Evolutionary conservation across 2,797 vertebrate genomes (phyloP).

Genomic region (Potorous gilbertii): DNA sequence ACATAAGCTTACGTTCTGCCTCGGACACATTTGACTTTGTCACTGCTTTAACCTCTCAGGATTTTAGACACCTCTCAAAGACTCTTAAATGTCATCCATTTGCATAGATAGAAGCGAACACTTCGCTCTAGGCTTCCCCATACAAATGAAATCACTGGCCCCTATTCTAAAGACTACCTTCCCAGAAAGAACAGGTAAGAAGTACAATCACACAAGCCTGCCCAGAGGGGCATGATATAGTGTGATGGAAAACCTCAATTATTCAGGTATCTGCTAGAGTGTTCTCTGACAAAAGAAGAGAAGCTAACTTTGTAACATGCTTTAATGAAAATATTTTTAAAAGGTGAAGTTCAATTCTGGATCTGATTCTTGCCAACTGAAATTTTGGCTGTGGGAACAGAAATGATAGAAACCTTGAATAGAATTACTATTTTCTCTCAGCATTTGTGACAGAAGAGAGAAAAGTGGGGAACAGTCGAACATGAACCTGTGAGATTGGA

Average conservation of each 20-base stretch:
- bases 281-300: neutral
- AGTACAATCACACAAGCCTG: neutral
- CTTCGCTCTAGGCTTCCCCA: neutral
- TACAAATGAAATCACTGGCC: neutral
- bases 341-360: neutral
- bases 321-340: neutral
- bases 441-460: neutral
- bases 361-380: neutral
- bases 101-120: neutral
- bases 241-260: neutral
- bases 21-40: neutral
- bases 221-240: neutral
- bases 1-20: too few relatives aligned
- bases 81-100: neutral
- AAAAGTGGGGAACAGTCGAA: neutral
- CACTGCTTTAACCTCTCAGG: neutral
- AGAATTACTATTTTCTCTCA: too few relatives aligned
- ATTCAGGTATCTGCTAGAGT: neutral
- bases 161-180: neutral
- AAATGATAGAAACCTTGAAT: neutral
- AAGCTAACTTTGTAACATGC: neutral
- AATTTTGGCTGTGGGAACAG: neutral
- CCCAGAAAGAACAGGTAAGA: neutral
- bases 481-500: neutral
- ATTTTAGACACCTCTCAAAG: neutral